Conservation (phyloP, 1,140 invertebrate species). For the Ericerus pela region DNA sequence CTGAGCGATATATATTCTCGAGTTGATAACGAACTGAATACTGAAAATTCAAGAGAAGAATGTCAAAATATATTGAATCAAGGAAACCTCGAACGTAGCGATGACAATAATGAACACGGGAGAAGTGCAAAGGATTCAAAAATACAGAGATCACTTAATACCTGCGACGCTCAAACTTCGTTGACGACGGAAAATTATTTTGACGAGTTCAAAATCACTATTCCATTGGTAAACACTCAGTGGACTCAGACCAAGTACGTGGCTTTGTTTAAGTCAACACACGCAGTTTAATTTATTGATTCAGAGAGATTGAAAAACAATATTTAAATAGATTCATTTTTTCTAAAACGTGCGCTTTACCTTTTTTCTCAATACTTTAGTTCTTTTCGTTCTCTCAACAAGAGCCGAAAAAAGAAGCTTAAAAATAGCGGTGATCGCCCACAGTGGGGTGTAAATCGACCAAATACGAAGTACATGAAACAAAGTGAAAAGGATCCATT, state of each 20-base stretch:
- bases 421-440: conserved; percentile 42
- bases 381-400: conserved; percentile 14
- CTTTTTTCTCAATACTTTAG: too few species aligned
- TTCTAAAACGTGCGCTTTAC: too few species aligned
- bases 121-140: neutral
- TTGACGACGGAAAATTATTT: neutral
- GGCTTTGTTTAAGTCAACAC: neutral
- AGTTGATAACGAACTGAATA: neutral
- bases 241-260: neutral
- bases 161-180: neutral
- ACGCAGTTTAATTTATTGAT: too few species aligned
- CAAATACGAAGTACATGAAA: conserved; percentile 52
- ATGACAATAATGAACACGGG: neutral
- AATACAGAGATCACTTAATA: neutral
- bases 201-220: neutral
- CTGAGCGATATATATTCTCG: too few species aligned
- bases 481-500: conserved; percentile 61
- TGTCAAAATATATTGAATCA: neutral
- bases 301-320: conserved; percentile 25
- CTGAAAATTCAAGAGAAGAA: neutral
- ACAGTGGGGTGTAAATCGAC: conserved; percentile 50
- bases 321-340: conserved; percentile 6
- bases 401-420: conserved; percentile 19
- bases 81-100: neutral
- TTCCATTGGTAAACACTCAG: neutral